These are phyloP conservation scores for Dorcus hopei DNA, from an alignment of 2,888 invertebrate genomes.

Conservation along the genomic window DNA sequence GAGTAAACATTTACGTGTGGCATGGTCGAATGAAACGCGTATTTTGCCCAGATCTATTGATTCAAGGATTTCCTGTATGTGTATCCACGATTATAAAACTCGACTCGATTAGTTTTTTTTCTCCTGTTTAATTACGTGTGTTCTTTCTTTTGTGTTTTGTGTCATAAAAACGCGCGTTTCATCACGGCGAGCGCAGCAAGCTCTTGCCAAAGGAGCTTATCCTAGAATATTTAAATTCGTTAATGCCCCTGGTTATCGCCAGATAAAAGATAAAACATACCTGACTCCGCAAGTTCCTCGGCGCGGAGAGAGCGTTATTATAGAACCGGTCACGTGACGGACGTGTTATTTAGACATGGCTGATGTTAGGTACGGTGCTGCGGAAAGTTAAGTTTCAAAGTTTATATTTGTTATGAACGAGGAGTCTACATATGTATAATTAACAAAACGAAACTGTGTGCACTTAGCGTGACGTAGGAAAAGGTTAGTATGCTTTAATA, in stretches of 20 bases:
- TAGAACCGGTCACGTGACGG: constrained; percentile 7
- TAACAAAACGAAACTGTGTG: constrained; percentile 2
- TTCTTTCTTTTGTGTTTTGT: too few species aligned
- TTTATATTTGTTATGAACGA: constrained; percentile 3
- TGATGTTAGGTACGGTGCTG: constrained; percentile 1
- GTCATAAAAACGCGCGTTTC: too few species aligned
- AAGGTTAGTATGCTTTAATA: constrained; percentile 13
- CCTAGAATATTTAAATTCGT: not conserved
- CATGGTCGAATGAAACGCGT: too few species aligned
- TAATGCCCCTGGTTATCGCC: not conserved
- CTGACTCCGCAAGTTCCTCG: constrained; percentile 17
- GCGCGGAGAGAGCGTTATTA: constrained; percentile 12
- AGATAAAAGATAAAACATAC: constrained; percentile 17
- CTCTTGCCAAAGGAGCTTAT: too few species aligned
- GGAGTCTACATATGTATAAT: not conserved
- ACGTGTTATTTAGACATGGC: constrained; percentile 6
- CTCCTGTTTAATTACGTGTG: too few species aligned
- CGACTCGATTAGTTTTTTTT: too few species aligned
- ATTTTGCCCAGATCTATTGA: too few species aligned
- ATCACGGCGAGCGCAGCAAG: too few species aligned
- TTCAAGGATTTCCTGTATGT: too few species aligned
- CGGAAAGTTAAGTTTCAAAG: constrained; percentile 17
- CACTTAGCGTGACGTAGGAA: not conserved
- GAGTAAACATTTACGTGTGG: too few species aligned
- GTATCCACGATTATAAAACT: too few species aligned